These are phyloP conservation scores for Ectropis grisescens DNA, from an alignment of 1,140 invertebrate genomes.

Conservation along the genomic window DNA sequence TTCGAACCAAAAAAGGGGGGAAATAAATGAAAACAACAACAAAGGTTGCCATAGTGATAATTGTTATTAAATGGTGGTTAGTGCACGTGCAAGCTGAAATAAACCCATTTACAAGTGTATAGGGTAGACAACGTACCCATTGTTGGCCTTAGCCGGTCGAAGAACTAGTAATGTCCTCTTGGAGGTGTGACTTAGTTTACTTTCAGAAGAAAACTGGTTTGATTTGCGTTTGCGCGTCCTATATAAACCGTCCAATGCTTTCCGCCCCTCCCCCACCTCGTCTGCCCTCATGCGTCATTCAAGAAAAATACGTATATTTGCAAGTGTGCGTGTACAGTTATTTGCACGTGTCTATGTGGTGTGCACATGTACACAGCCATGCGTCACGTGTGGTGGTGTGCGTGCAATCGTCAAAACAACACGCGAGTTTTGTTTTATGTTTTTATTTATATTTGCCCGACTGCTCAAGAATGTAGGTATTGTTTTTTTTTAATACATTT, in stretches of 20 bases:
- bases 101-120: no score
- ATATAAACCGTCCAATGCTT: constrained; percentile 43
- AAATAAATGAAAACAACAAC: no score
- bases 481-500: no score
- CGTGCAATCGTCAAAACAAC: no score
- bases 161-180: constrained; percentile 16
- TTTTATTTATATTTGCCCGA: no score
- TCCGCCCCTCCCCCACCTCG: constrained; percentile 11
- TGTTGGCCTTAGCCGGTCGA: constrained; percentile 24
- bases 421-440: no score
- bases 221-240: constrained; percentile 29
- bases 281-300: constrained; percentile 32
- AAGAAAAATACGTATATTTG: constrained; percentile 2
- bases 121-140: constrained; percentile 66
- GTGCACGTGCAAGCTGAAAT: no score
- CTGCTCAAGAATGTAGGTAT: no score
- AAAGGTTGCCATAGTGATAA: no score
- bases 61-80: no score
- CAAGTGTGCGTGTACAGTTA: constrained; percentile 6
- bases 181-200: constrained; percentile 37
- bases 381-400: no score
- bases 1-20: no score
- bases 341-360: constrained; percentile 4
- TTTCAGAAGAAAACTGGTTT: constrained; percentile 42
- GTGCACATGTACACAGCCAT: background rate